Conservation (phyloP, 2,888 invertebrate species). For the Pristionchus japonicus region DNA sequence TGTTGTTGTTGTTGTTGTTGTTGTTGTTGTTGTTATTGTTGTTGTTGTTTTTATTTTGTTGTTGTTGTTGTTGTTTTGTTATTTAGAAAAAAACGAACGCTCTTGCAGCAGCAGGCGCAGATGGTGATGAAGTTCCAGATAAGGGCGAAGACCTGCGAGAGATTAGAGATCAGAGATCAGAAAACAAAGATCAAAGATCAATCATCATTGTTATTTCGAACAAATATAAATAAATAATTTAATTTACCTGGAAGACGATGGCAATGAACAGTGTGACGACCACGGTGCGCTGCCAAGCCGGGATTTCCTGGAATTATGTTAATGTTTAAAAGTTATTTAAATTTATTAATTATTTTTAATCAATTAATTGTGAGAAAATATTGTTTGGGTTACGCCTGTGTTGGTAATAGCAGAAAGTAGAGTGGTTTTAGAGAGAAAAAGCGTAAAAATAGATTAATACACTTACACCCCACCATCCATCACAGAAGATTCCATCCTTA, state of each 20-base stretch:
- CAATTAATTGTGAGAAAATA: too few species aligned
- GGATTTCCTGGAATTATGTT: background rate
- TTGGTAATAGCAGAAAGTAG: too few species aligned
- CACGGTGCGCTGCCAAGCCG: background rate
- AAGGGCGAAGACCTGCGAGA: background rate
- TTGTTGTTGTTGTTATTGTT: background rate
- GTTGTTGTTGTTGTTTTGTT: background rate
- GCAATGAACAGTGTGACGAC: constrained; percentile 18
- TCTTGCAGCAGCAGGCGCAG: constrained; percentile 43
- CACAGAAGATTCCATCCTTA: background rate
- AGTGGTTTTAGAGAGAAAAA: too few species aligned
- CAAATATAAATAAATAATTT: background rate
- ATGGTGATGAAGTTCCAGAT: constrained; percentile 24
- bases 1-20: background rate
- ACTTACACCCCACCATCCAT: background rate
- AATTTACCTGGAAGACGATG: constrained; percentile 3
- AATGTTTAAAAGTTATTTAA: too few species aligned
- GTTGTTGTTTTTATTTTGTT: background rate
- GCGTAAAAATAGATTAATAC: too few species aligned
- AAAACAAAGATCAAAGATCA: background rate
- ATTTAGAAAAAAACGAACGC: background rate
- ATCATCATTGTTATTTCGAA: too few species aligned
- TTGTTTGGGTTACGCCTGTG: too few species aligned
- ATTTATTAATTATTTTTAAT: too few species aligned
- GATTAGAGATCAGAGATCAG: background rate